Base-by-base conservation (phyloP, 2,113 vertebrate genomes). In the Rhinichthys klamathensis region DNA sequence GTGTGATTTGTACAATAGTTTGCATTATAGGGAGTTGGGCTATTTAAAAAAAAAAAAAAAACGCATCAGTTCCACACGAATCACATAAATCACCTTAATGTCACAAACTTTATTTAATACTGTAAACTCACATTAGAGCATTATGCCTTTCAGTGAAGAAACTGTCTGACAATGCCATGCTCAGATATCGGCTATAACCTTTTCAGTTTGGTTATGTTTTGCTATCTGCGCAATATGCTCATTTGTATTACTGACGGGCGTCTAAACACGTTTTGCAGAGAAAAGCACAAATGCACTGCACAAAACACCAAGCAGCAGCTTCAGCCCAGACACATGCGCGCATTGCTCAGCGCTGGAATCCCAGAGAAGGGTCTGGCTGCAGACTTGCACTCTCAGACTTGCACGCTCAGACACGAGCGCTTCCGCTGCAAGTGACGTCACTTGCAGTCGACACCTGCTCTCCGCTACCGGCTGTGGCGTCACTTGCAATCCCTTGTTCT, bases 321-420 rank as follows among this genome's bases (percentile, higher is more conserved):
- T 65, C 30, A 65, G 41, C 30, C 30, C 65, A 63, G 75, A 82
- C 25, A 80, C 25, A 63, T 54, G 74, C 35, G 9, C 41, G 9
- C 41, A 41, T 41, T 9, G 8, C 8, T 74, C 38, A 73, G 73
- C 86, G 80, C 82, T 87, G 83, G 89, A 87, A 89, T 90, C 86
- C 86, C 88, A 72, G n/a, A n/a, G n/a, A n/a, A n/a, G n/a, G n/a
- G n/a, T n/a, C n/a, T n/a, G n/a, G n/a, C n/a, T n/a, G n/a, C n/a
- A n/a, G n/a, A n/a, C n/a, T n/a, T n/a, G n/a, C n/a, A n/a, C n/a
- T n/a, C n/a, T n/a, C n/a, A n/a, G n/a, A n/a, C n/a, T n/a, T n/a
- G n/a, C n/a, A n/a, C n/a, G n/a, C n/a, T n/a, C n/a, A n/a, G n/a
- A n/a, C n/a, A n/a, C n/a, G n/a, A n/a, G n/a, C n/a, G n/a, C n/a